Conservation (phyloP, 1,140 invertebrate genomes). For the Archegozetes longisetosus region DNA sequence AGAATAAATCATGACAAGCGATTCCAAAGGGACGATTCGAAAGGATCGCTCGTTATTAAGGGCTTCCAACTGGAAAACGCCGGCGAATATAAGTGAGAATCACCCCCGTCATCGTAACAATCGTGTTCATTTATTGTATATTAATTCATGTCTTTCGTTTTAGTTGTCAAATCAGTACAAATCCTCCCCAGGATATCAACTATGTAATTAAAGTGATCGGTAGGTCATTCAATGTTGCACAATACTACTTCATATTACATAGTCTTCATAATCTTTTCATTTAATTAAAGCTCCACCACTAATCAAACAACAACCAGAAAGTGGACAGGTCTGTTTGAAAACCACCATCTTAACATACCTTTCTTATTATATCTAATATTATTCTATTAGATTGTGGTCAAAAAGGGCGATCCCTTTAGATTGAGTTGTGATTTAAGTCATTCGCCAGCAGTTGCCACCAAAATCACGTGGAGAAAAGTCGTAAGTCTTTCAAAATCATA, state of each 20-base stretch:
- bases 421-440: no score
- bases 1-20: constrained; percentile 12
- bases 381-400: background rate
- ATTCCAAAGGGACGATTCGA: background rate
- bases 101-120: no score
- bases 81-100: background rate
- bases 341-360: background rate
- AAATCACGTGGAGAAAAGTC: no score
- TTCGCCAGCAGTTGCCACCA: no score
- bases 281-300: constrained; percentile 5
- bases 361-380: background rate
- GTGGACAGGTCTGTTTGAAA: background rate
- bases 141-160: no score
- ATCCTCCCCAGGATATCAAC: background rate
- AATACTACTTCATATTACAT: constrained; percentile 1
- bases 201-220: constrained; percentile 2
- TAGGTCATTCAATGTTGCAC: background rate
- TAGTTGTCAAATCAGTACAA: constrained; percentile 5
- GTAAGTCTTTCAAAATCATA: no score
- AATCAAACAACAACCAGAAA: background rate
- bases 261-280: background rate
- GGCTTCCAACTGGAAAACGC: background rate
- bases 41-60: background rate
- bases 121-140: no score
- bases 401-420: no score